Base-by-base conservation (phyloP, 2,113 vertebrate species). In the Serilophus lunatus region DNA sequence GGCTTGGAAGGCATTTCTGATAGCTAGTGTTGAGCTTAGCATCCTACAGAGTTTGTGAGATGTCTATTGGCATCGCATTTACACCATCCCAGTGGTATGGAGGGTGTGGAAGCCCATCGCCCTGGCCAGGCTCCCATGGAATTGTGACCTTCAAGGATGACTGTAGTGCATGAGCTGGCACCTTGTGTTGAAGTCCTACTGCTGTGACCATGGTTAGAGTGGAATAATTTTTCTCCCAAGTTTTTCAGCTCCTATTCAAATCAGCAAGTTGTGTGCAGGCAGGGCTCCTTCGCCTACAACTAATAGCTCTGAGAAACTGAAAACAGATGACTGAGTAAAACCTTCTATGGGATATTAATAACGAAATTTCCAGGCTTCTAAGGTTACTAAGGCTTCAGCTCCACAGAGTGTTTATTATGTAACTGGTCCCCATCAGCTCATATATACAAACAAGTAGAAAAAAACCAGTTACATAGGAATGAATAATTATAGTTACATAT, bases 71-170 rank as follows among this genome's bases (percentile, higher is more conserved):
- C 44, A 72, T 76, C 42, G 54, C 16, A 23, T 26, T 36, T 0
- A 0, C 0, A 0, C 19, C 72, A 70, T 23, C 8, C 51, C 50
- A 54, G 60, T 0, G 0, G 35, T 22, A 42, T 20, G 0, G 0
- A 54, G 45, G 25, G 51, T 74, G 29, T 0, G 2, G 25, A n/a
- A 70, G 40, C 50, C 33, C 50, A 38, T 33, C 0, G 0, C 18
- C 9, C 26, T 2, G 4, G 26, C 14, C 49, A 63, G 38, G 23
- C 22, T 93, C 40, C 25, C 0, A 4, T 8, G 7, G 15, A 25
- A 23, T 4, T 10, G 2, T 45, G 75, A 77, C 50, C 59, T 68
- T 71, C 51, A 59, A 53, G 19, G 14, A 3, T 1, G 6, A n/a
- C 51, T 80, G 53, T 25, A 24, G 17, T 19, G 36, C 10, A 24